A percentile compares a stretch with the other conserved stretches of the same genome.
Conservation (phyloP, 2,797 vertebrate species). For the Falco concolor region DNA sequence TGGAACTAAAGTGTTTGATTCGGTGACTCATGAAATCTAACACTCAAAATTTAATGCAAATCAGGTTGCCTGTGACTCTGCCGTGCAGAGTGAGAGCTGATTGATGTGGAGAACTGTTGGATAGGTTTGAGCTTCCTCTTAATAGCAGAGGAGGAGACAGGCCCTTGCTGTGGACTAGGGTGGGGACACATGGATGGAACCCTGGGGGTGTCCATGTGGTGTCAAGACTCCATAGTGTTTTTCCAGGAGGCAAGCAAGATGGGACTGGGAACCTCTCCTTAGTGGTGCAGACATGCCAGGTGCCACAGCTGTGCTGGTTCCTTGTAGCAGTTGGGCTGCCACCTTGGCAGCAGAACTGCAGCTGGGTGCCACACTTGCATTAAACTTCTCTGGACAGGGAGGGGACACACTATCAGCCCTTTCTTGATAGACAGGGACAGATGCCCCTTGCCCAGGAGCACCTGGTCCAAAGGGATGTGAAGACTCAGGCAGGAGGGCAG, state of each 20-base stretch:
- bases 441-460: not conserved
- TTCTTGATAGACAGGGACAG: not conserved
- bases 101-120: not conserved
- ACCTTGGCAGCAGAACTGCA: not conserved
- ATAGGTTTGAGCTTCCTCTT: not conserved
- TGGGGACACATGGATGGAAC: not conserved
- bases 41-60: not conserved
- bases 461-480: not conserved
- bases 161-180: not conserved
- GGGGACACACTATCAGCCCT: not conserved
- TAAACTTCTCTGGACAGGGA: not conserved
- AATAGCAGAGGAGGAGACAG: not conserved
- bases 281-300: not conserved
- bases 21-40: slow-evolving; percentile 19
- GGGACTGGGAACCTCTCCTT: not conserved
- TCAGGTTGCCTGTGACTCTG: not conserved
- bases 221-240: not conserved
- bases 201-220: rapidly evolving
- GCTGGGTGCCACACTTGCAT: not conserved
- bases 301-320: not conserved
- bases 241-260: not conserved
- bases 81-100: not conserved
- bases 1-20: slow-evolving; percentile 34
- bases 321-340: rapidly evolving
- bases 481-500: not conserved